A percentile compares a stretch with the other conserved stretches of the same genome.
Conservation (phyloP, 2,888 invertebrate genomes). For the Gisinianus flammeolus region DNA sequence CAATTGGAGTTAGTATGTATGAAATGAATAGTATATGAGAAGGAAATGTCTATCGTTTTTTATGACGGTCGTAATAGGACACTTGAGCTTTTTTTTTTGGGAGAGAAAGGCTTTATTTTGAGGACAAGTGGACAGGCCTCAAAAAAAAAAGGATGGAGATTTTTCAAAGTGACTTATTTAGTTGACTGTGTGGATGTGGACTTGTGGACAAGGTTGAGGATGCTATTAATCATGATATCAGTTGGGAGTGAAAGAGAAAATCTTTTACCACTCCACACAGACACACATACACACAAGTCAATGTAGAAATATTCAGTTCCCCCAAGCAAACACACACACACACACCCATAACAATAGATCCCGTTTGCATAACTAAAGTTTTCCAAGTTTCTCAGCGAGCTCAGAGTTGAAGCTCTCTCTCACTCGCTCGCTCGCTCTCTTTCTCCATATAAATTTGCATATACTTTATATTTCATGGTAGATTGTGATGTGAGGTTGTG, state of each 20-base stretch:
- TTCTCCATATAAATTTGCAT: background rate
- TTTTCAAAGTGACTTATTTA: conserved; percentile 11
- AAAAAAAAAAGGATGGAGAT: background rate
- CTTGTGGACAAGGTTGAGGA: background rate
- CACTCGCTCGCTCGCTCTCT: background rate
- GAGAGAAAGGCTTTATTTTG: background rate
- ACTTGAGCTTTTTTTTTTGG: background rate
- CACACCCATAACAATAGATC: conserved; percentile 33
- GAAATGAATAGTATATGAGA: too few species aligned
- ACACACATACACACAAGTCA: background rate
- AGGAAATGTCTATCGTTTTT: too few species aligned
- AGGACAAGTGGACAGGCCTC: conserved; percentile 15
- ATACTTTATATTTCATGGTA: background rate
- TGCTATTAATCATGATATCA: conserved; percentile 42
- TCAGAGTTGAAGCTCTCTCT: background rate
- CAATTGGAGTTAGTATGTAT: too few species aligned
- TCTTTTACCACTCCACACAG: conserved; percentile 16
- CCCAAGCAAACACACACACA: conserved; percentile 21
- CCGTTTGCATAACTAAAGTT: conserved; percentile 38
- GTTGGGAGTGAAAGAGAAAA: conserved; percentile 36
- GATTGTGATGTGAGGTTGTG: background rate
- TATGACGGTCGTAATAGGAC: too few species aligned
- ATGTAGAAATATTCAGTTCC: conserved; percentile 24
- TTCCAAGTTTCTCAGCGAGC: conserved; percentile 8
- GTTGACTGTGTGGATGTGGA: background rate